Base-by-base conservation (phyloP, 2,797 vertebrate species). In the Lepus townsendii region DNA sequence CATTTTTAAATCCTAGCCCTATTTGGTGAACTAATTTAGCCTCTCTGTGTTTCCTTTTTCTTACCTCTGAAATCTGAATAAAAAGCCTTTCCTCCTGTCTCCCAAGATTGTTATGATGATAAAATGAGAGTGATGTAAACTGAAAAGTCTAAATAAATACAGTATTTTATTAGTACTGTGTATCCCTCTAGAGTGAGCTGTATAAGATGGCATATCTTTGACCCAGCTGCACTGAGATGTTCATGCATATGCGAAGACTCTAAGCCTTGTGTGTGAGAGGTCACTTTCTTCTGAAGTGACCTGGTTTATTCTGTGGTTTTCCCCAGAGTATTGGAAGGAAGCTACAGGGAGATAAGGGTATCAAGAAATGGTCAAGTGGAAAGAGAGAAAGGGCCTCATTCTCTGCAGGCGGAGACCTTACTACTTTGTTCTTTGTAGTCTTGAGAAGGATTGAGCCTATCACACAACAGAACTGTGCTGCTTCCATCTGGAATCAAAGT, bases 401-500 rank as follows among this genome's bases (percentile, higher is more conserved):
- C 27, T 92, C 38, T 96, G 75, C 7, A 88, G 47, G 3, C 75
- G 73, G 11, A 42, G 62, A 42, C 69, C 78, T 96, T 93, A 65
- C 65, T 93, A 77, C 13, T 92, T 95, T 83, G 60, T 93, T 95
- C 75, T 93, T 95, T 96, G 68, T 90, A 92, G 66, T 16, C 50
- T 80, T 87, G 82, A 72, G 71, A 32, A 89, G n/a, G 22, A 62
- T 35, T 76, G 75, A 96, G 54, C 14, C 11, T 86, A 7, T 80
- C 79, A 93, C 38, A 62, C 78, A 94, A 65, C 77, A 54, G 66
- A 92, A 94, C 72, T 88, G 22, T 88, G 65, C 88, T 93, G 24
- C 76, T 85, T 93, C 73, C 32, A 94, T 79, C 52, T 88, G 86
- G 68, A 50, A 95, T 93, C 90, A 88, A 57, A 90, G 63, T 80